A percentile compares a stretch with the other conserved stretches of the same genome.
Conservation (phyloP, 2,888 invertebrate species). For the Pandemis corylana region DNA sequence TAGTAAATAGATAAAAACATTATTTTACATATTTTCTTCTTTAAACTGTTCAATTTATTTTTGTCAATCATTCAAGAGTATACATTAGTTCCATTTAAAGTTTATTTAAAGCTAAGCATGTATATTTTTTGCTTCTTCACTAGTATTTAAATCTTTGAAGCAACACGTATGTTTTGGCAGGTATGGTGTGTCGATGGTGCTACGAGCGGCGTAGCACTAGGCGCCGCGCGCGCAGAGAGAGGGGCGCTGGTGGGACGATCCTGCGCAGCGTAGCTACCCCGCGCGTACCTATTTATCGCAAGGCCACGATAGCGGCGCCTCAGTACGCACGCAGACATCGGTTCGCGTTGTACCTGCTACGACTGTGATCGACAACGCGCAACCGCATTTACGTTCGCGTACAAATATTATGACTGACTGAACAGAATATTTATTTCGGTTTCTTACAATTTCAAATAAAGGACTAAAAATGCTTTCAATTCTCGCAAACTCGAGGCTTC, state of each 20-base stretch:
- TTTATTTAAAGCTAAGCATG: too few relatives aligned
- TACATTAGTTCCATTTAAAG: too few relatives aligned
- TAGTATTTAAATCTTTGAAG: constrained; percentile 11
- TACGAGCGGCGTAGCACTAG: constrained; percentile 64
- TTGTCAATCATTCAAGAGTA: too few relatives aligned
- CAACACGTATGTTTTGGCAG: constrained; percentile 2
- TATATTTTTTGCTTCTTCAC: too few relatives aligned
- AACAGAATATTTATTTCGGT: constrained; percentile 52
- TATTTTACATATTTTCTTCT: too few relatives aligned
- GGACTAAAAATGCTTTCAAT: constrained; percentile 70
- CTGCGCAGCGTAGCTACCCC: constrained; percentile 65
- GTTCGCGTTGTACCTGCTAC: constrained; percentile 69
- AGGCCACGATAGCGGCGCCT: constrained; percentile 80
- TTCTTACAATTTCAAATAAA: constrained; percentile 51
- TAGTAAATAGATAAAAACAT: too few relatives aligned
- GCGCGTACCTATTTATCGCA: constrained; percentile 81
- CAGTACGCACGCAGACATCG: constrained; percentile 82
- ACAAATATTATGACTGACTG: constrained; percentile 69
- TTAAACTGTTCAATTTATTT: too few relatives aligned
- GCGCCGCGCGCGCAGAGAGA: constrained; percentile 61
- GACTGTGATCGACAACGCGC: constrained; percentile 57
- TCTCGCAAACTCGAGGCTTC: constrained; percentile 77
- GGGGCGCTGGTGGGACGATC: constrained; percentile 77
- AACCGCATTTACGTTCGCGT: constrained; percentile 69
- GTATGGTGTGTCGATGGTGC: constrained; percentile 47